Conservation (phyloP, 2,113 vertebrate genomes). For the Agelaius tricolor region DNA sequence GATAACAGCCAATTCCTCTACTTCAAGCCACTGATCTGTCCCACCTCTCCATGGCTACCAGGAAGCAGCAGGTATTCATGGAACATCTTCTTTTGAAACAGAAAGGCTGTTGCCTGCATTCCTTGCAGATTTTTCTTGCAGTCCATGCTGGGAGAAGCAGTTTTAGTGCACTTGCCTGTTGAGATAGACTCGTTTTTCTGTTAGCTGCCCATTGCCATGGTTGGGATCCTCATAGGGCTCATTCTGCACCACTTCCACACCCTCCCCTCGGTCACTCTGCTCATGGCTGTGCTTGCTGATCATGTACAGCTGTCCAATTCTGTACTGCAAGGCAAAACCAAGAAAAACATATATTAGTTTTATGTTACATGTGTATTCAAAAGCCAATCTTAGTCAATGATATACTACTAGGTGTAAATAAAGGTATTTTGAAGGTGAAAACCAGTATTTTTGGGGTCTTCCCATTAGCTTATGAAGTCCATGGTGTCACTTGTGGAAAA, state of each 20-base stretch:
- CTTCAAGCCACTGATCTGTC: neutral
- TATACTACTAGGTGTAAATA: neutral
- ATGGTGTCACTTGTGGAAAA: neutral
- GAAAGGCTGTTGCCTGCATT: neutral
- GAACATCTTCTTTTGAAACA: neutral
- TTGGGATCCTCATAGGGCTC: constrained; percentile 89
- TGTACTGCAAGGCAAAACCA: constrained; percentile 75
- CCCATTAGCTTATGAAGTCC: neutral
- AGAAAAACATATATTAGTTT: neutral
- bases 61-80: neutral
- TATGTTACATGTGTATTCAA: rapidly evolving
- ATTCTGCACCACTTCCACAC: constrained; percentile 95
- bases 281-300: constrained; percentile 97
- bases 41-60: neutral
- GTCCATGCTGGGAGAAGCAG: neutral
- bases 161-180: constrained; percentile 83
- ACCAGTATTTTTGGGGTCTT: neutral
- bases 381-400: neutral
- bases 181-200: constrained; percentile 95
- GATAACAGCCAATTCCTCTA: neutral
- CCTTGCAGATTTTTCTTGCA: neutral
- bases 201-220: constrained; percentile 93
- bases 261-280: constrained; percentile 94
- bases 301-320: constrained; percentile 92
- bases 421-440: neutral